Evolutionary conservation across 2,888 invertebrate species (phyloP), one percentile per base, ranked within the genome.

Genomic region (Nipponacmea schrenckii): DNA sequence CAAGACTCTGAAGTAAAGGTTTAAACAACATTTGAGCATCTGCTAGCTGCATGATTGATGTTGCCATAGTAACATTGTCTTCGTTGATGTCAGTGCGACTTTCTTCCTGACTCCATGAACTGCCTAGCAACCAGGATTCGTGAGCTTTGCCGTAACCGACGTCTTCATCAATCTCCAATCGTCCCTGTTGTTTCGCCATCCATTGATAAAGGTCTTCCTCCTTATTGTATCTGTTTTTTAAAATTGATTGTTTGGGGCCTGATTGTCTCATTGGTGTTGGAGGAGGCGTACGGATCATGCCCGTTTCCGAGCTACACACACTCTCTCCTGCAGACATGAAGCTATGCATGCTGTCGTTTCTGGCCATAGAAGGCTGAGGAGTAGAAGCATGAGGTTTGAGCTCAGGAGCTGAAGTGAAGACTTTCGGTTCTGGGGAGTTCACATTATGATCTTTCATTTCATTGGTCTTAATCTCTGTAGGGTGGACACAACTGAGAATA

Each of bases 181-280:
- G 91, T 76, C 91, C 91, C 81, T 95, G 95, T 84, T 97, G 96
- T 83, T 95, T 94, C 1, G 95, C 96, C 97, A 97, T 97, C 97
- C 97, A 97, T 81, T 85, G 80, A 68, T 97, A 97, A 63, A 97
- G 90, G 89, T 97, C 96, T 85, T 96, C 96, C n/a, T 93, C 92
- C 24, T 87, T 83, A 65, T 85, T 83, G 46, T 81, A 79, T 62
- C 81, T 80, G 68, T 77, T 78, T 65, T 79, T 76, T 64, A 79
- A 62, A 67, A 76, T 77, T n/a, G 78, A 80, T 65, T 64, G 76
- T 70, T 74, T 79, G 4, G 74, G 75, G 20, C 73, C 69, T 12
- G 73, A 70, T 1, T 62, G 50, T 46, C 74, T 78, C 20, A 80
- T 68, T 20, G 83, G 83, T 10, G 81, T 81, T 56, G 75, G 74